phyloP scores from a whole-genome alignment of 2,888 invertebrate species.

The Hirtodrosophila alboralis region DNA sequence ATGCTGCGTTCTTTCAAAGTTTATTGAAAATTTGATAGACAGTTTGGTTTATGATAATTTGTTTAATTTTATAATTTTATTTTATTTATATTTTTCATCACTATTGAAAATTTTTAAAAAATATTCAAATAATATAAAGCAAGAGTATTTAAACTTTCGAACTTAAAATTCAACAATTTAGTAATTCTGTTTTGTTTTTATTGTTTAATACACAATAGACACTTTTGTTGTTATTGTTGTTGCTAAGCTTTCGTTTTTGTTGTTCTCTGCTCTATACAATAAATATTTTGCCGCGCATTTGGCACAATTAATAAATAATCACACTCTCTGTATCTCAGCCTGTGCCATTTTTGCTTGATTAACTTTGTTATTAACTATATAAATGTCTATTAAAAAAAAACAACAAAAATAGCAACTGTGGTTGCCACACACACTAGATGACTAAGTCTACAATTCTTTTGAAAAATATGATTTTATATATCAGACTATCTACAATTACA shows the following conservation, averaged over 20 bases:
- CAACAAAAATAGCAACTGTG: conserved; percentile 44
- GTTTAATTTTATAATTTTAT: too few species aligned
- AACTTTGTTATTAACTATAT: conserved; percentile 65
- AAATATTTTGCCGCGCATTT: conserved; percentile 73
- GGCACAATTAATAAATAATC: conserved; percentile 78
- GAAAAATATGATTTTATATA: conserved; percentile 49
- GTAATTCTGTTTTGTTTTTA: conserved; percentile 24
- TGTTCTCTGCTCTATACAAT: conserved; percentile 35
- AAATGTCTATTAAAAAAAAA: conserved; percentile 31
- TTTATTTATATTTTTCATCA: too few species aligned
- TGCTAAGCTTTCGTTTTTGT: conserved; percentile 18
- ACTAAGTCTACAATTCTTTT: conserved; percentile 40
- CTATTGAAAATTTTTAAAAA: too few species aligned
- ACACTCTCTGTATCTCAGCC: conserved; percentile 58
- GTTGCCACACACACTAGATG: conserved; percentile 25
- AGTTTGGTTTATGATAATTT: too few species aligned
- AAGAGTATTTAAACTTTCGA: conserved; percentile 32
- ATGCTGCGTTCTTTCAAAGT: too few species aligned
- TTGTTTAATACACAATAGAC: conserved; percentile 54
- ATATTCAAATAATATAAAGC: too few species aligned
- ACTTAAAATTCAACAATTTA: neutral
- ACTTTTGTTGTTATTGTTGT: conserved; percentile 32
- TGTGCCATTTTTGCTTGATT: conserved; percentile 75
- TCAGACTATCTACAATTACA: conserved; percentile 53
- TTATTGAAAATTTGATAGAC: too few species aligned